phyloP scores from a whole-genome alignment of 2,888 invertebrate genomes.

The Sinopyrophorus schimmeli region DNA sequence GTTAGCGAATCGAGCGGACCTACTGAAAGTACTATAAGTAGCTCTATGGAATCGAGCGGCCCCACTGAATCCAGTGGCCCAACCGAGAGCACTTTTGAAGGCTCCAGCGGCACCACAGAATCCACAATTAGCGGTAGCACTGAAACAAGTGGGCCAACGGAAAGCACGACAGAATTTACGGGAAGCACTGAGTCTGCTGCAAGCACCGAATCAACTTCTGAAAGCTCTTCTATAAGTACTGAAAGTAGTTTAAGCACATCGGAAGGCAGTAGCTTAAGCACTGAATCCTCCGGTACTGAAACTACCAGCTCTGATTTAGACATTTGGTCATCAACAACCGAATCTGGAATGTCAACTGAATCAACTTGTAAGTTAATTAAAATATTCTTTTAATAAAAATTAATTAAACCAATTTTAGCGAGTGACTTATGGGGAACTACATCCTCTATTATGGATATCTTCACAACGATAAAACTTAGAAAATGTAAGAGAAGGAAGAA shows the following conservation, averaged over 20 bases:
- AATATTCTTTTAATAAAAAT: slow-evolving; percentile 1
- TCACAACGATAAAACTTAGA: slow-evolving; percentile 56
- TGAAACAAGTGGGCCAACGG: slow-evolving; percentile 1
- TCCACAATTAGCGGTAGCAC: slow-evolving; percentile 9
- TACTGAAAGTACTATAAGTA: no score
- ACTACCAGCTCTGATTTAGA: slow-evolving; percentile 32
- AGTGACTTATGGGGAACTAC: slow-evolving; percentile 60
- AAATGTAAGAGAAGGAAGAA: slow-evolving; percentile 65
- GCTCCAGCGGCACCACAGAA: slow-evolving; percentile 17
- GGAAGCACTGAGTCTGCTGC: no score
- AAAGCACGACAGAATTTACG: background rate
- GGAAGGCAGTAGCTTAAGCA: background rate
- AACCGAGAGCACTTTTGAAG: slow-evolving; percentile 32
- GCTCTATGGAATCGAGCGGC: slow-evolving; percentile 26
- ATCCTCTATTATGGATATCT: slow-evolving; percentile 59
- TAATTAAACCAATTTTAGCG: slow-evolving; percentile 20
- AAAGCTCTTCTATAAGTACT: background rate
- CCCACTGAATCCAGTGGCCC: slow-evolving; percentile 35
- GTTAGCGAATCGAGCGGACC: background rate
- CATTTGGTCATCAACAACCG: slow-evolving; percentile 47
- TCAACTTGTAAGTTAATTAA: slow-evolving; percentile 13
- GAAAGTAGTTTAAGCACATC: no score
- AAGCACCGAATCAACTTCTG: slow-evolving; percentile 1
- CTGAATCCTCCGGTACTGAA: slow-evolving; percentile 8
- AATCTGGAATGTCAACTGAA: slow-evolving; percentile 14